These are phyloP conservation scores for Phocides pigmalion DNA, from an alignment of 1,140 invertebrate genomes.

Conservation along the genomic window DNA sequence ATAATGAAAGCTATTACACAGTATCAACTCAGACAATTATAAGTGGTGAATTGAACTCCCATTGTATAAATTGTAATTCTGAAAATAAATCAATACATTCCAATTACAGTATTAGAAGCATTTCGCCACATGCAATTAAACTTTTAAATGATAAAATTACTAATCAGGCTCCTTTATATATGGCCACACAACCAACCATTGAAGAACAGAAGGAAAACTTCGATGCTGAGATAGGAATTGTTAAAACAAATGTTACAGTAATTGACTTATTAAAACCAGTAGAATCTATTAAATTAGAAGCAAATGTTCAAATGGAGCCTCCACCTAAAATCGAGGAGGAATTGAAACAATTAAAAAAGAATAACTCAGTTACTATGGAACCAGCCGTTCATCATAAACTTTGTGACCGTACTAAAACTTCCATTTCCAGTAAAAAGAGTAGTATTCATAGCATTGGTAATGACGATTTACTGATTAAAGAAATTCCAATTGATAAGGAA, in stretches of 20 bases:
- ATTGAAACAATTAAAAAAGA: constrained; percentile 60
- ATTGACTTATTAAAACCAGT: constrained; percentile 25
- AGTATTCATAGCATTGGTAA: constrained; percentile 62
- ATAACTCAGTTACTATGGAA: constrained; percentile 74
- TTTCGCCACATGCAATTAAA: constrained; percentile 65
- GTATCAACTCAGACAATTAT: constrained; percentile 86
- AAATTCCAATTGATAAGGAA: constrained; percentile 55
- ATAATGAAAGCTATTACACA: constrained; percentile 84
- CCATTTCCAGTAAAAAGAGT: constrained; percentile 72
- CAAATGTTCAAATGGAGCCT: constrained; percentile 49
- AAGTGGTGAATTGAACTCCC: constrained; percentile 78
- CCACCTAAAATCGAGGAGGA: constrained; percentile 58
- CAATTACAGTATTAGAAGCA: constrained; percentile 67
- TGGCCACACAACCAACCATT: constrained; percentile 54
- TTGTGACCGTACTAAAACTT: constrained; percentile 82
- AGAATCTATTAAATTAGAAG: constrained; percentile 40
- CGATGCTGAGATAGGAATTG: constrained; percentile 9
- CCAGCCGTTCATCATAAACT: constrained; percentile 85
- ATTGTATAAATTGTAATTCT: constrained; percentile 85
- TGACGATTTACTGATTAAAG: constrained; percentile 64
- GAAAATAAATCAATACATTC: constrained; percentile 76
- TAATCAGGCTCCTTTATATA: constrained; percentile 57
- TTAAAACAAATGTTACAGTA: constrained; percentile 22
- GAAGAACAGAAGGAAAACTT: constrained; percentile 18
- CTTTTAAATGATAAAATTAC: constrained; percentile 65